phyloP scores from a whole-genome alignment of 2,888 invertebrate genomes.

The Leucophora obtusa region DNA sequence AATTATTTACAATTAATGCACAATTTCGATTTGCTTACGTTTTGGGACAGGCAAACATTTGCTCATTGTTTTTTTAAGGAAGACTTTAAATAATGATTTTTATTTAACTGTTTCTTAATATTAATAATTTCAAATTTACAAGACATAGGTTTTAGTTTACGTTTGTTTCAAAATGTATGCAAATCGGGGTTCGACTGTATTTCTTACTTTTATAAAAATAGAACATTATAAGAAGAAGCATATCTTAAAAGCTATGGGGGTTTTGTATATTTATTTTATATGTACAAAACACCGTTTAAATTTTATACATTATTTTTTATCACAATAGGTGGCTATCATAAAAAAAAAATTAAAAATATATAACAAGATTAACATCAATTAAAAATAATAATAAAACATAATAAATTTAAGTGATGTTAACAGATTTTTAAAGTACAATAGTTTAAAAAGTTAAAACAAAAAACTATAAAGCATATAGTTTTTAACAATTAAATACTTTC shows the following conservation, averaged over 20 bases:
- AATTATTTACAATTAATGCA: background rate
- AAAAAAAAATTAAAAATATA: conserved; percentile 28
- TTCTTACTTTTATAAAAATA: background rate
- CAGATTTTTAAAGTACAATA: conserved; percentile 19
- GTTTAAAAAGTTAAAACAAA: background rate
- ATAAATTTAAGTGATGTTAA: background rate
- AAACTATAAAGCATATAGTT: background rate
- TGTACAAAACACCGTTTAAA: conserved; percentile 8
- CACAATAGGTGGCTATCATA: conserved; percentile 38
- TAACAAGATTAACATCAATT: conserved; percentile 8
- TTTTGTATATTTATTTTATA: conserved; percentile 3
- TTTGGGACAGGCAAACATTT: too few relatives aligned
- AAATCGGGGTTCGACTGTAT: too few relatives aligned
- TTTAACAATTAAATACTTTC: conserved; percentile 21
- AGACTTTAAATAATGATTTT: too few relatives aligned
- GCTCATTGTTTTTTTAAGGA: too few relatives aligned
- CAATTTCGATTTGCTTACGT: too few relatives aligned
- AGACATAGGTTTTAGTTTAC: too few relatives aligned
- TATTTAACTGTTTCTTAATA: too few relatives aligned
- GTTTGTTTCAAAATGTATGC: too few relatives aligned
- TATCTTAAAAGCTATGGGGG: background rate
- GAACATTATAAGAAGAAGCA: background rate
- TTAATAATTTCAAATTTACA: too few relatives aligned
- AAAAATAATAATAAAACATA: background rate
- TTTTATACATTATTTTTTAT: conserved; percentile 37